These are phyloP conservation scores for Acrocephalus scirpaceus DNA, from an alignment of 2,797 vertebrate genomes.

Conservation along the genomic window DNA sequence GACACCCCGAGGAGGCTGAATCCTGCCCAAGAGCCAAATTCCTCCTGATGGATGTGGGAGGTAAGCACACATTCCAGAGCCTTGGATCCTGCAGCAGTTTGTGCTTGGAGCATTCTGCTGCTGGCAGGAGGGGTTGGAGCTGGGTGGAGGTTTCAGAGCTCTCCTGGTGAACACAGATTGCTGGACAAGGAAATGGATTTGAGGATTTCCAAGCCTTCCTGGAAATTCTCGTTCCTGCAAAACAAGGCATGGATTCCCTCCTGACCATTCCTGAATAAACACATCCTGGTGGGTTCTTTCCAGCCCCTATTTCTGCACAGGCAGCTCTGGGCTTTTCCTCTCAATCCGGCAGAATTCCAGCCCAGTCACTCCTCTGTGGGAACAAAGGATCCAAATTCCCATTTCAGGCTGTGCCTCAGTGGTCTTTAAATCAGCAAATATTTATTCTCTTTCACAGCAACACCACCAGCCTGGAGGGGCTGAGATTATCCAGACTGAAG, in stretches of 20 bases:
- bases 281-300: background rate
- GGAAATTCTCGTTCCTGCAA: background rate
- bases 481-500: slow-evolving; percentile 6
- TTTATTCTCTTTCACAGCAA: background rate
- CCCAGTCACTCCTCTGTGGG: background rate
- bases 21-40: background rate
- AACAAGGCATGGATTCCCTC: background rate
- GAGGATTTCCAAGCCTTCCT: background rate
- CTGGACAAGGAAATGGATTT: background rate
- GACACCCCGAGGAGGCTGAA: background rate
- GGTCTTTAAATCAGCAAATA: slow-evolving; percentile 3
- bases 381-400: background rate
- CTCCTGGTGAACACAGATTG: background rate
- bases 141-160: background rate
- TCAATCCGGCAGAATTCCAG: background rate
- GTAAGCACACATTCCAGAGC: background rate
- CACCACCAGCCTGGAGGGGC: background rate
- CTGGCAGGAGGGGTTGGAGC: background rate
- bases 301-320: background rate
- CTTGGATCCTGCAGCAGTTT: background rate
- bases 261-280: background rate
- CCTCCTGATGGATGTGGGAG: background rate
- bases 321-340: background rate
- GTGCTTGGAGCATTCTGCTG: background rate
- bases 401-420: background rate